These are phyloP conservation scores for Lophura nycthemera DNA, from an alignment of 2,113 vertebrate genomes.

Conservation along the genomic window DNA sequence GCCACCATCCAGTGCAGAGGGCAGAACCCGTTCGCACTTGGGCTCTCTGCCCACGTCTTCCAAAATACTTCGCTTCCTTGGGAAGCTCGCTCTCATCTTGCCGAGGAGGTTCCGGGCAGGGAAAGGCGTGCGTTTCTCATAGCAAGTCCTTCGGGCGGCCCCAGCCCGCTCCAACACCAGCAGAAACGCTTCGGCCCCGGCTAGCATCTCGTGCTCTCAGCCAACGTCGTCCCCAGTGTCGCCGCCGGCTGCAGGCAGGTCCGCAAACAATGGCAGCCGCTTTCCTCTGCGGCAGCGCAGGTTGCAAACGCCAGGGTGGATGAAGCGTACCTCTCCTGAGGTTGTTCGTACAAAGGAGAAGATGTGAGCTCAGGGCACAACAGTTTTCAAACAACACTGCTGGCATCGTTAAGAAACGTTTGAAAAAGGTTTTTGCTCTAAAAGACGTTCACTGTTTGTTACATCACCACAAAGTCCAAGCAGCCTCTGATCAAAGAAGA, in stretches of 20 bases:
- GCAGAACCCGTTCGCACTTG: background rate
- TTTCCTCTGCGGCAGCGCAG: background rate
- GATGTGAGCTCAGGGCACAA: rapidly evolving
- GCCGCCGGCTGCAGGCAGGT: background rate
- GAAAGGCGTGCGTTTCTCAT: background rate
- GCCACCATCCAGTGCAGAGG: background rate
- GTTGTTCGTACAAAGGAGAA: background rate
- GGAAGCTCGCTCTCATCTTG: background rate
- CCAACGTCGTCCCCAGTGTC: background rate
- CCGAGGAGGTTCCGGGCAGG: background rate
- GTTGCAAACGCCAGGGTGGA: background rate
- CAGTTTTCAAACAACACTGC: background rate
- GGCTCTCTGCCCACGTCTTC: background rate
- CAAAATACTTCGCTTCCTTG: background rate
- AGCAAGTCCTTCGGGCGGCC: no score
- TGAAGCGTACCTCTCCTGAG: background rate
- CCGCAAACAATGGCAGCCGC: background rate
- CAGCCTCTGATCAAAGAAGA: background rate
- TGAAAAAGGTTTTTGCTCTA: background rate
- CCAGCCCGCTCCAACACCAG: rapidly evolving
- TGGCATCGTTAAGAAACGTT: background rate
- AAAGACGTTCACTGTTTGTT: background rate
- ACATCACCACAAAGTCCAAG: background rate
- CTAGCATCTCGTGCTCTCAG: background rate
- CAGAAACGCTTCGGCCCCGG: background rate